Conservation (phyloP, 1,140 invertebrate genomes). For the Heliothis subflexa region DNA sequence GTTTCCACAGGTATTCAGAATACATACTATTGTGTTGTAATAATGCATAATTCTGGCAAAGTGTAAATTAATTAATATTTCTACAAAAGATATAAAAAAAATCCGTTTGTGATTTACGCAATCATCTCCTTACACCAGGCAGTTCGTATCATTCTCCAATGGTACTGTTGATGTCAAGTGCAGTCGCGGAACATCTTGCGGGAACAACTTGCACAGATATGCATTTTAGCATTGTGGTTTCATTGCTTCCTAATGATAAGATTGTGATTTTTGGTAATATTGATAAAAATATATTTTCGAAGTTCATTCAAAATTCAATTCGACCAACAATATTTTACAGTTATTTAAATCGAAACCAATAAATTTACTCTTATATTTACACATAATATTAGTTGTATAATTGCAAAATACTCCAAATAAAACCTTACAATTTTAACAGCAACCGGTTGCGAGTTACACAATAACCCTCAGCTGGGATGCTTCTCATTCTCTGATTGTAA, state of each 20-base stretch:
- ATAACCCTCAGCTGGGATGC: not conserved
- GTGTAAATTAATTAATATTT: too few relatives aligned
- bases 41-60: too few relatives aligned
- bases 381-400: not conserved
- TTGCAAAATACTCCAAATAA: too few relatives aligned
- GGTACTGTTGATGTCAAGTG: constrained; percentile 5
- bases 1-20: too few relatives aligned
- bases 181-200: constrained; percentile 22
- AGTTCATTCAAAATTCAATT: too few relatives aligned
- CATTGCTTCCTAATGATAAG: too few relatives aligned
- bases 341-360: not conserved
- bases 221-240: too few relatives aligned
- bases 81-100: too few relatives aligned
- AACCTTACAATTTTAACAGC: not conserved
- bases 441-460: constrained; percentile 7
- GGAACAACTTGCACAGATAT: not conserved
- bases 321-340: too few relatives aligned
- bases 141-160: constrained; percentile 19
- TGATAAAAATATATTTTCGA: too few relatives aligned
- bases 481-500: constrained; percentile 42
- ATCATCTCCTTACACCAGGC: not conserved
- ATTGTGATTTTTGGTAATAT: too few relatives aligned
- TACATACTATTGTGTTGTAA: too few relatives aligned
- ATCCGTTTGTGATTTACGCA: not conserved
- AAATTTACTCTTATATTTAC: not conserved